These are phyloP conservation scores for Gobio occitaniae DNA, from an alignment of 2,797 vertebrate species.

Conservation along the genomic window DNA sequence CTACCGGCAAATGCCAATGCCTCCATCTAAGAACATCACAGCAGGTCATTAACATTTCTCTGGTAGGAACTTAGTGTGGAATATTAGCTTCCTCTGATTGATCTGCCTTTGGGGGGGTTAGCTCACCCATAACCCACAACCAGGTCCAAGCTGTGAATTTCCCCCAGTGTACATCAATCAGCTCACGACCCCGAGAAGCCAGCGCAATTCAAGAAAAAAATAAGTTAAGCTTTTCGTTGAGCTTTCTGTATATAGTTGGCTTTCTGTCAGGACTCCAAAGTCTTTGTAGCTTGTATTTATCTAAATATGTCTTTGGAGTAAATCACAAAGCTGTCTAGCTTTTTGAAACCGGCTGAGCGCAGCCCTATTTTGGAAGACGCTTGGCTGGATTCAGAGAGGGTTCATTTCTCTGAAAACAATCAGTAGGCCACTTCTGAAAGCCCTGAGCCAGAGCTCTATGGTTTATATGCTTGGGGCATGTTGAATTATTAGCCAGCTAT, in stretches of 20 bases:
- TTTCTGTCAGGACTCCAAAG: slow-evolving; percentile 61
- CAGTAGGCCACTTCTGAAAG: slow-evolving; percentile 50
- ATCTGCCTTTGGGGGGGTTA: slow-evolving; percentile 28
- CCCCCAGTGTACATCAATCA: slow-evolving; percentile 39
- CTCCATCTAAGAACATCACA: slow-evolving; percentile 18
- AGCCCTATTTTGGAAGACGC: slow-evolving; percentile 72
- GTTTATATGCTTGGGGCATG: slow-evolving; percentile 67
- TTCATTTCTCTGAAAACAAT: slow-evolving; percentile 67
- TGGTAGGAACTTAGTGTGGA: slow-evolving; percentile 27
- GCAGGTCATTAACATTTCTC: slow-evolving; percentile 52
- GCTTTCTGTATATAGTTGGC: slow-evolving; percentile 56
- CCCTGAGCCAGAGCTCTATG: slow-evolving; percentile 51
- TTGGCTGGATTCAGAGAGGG: slow-evolving; percentile 67
- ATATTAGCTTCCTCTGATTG: slow-evolving; percentile 50
- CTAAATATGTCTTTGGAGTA: slow-evolving; percentile 79
- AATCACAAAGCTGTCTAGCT: slow-evolving; percentile 73
- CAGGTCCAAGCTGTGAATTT: slow-evolving; percentile 27
- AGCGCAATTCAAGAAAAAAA: slow-evolving; percentile 49
- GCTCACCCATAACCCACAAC: not conserved
- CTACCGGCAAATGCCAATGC: slow-evolving; percentile 37
- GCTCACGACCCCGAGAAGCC: slow-evolving; percentile 41
- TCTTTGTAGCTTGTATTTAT: slow-evolving; percentile 80
- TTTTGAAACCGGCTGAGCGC: slow-evolving; percentile 70
- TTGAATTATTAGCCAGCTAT: slow-evolving; percentile 75
- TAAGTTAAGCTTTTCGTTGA: slow-evolving; percentile 33